Percentiles rank a stretch among this genome's conserved stretches.
phyloP scores from a whole-genome alignment of 2,797 vertebrate genomes.

The Danionella dracula region DNA sequence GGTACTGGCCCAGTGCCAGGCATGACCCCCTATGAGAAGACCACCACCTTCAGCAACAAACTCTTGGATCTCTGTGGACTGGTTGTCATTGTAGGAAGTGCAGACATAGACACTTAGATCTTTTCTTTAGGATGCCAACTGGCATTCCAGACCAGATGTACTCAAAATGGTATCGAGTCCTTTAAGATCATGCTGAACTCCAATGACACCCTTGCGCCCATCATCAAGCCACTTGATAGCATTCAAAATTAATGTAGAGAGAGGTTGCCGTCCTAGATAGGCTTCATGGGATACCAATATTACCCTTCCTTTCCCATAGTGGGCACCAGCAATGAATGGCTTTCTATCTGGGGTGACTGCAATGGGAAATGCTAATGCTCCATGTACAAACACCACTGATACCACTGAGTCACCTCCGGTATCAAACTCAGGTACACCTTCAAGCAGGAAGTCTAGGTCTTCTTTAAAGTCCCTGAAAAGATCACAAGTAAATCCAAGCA shows the following conservation, averaged over 20 bases:
- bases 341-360: constrained; percentile 46
- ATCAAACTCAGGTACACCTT: constrained; percentile 67
- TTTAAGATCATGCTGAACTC: constrained; percentile 40
- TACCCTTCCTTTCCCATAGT: constrained; percentile 72
- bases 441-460: constrained; percentile 67
- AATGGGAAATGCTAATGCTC: constrained; percentile 73
- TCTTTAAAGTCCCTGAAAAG: constrained; percentile 60
- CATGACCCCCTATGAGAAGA: constrained; percentile 76
- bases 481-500: neutral
- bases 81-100: constrained; percentile 52
- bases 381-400: constrained; percentile 74
- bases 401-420: constrained; percentile 21
- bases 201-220: constrained; percentile 64
- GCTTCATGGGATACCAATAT: constrained; percentile 70
- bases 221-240: constrained; percentile 73
- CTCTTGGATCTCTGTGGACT: constrained; percentile 62
- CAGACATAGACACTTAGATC: constrained; percentile 71
- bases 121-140: constrained; percentile 53
- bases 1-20: constrained; percentile 71
- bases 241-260: constrained; percentile 67
- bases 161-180: constrained; percentile 18
- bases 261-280: constrained; percentile 43
- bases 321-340: constrained; percentile 70
- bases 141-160: constrained; percentile 51
- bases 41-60: constrained; percentile 82